Base-by-base conservation (phyloP, 2,888 invertebrate genomes). In the Blastobasis lacticolella region DNA sequence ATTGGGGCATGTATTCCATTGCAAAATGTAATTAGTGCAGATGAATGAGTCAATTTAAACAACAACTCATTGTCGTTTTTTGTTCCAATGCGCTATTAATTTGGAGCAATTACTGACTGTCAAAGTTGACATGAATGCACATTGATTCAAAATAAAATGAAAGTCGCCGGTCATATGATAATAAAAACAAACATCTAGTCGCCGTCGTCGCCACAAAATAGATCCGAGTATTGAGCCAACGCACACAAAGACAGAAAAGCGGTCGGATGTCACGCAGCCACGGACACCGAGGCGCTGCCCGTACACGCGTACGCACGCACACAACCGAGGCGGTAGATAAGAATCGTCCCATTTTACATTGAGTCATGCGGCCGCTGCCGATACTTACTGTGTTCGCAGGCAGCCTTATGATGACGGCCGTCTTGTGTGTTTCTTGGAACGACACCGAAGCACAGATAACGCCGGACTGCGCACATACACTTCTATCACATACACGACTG, bases 401-500 rank as follows among this genome's bases (percentile, higher is more conserved):
- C 87, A 85, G 87, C 86, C 87, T 85, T 84, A 85, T 85, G 84
- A 81, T 81, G 85, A 86, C 83, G 78, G 87, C 78, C 84, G 87
- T 85, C 84, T 84, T 83, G 85, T 78, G 77, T 78, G 71, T 75
- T 84, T 81, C 73, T 73, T 67, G 68, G 71, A 71, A 74, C 68
- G 67, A 68, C 71, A 73, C 74, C 68, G 75, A 74, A 71, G 69
- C 73, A 78, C 75, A 73, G 78, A 78, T 74, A 68, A 69, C 67
- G 72, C 68, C 74, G 74, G 70, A 71, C 65, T 64, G 75, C 74
- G 74, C 75, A 75, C 78, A 77, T 81, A 74, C 83, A 83, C 78
- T 74, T 69, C 49, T 54, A 53, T 54, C 57, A 58, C 57, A 57
- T 59, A 59, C 60, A 62, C 62, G 57, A 38, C 36, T 52, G 55